Percentiles rank a stretch among this genome's conserved stretches.
Evolutionary conservation across 2,888 invertebrate species (phyloP).

Genomic region (Melanostoma scalare): DNA sequence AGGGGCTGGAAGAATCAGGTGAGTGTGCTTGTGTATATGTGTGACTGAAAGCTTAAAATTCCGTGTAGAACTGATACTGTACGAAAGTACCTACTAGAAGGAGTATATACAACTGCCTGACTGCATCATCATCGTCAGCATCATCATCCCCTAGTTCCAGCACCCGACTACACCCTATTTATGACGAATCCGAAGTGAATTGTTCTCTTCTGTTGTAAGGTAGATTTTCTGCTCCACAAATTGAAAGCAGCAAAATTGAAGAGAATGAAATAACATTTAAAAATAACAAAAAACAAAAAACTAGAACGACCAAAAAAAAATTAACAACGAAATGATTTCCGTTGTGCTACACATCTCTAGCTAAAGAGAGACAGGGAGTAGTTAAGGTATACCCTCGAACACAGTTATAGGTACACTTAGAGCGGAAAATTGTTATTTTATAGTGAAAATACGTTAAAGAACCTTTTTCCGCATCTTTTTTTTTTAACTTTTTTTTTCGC

Average conservation of each 20-base stretch:
- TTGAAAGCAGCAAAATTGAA: constrained; percentile 45
- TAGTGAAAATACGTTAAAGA: constrained; percentile 40
- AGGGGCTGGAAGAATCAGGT: neutral
- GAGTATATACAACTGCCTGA: neutral
- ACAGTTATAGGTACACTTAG: constrained; percentile 23
- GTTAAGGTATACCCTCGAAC: neutral
- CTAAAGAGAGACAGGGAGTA: no score
- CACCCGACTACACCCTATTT: constrained; percentile 40
- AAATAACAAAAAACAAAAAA: constrained; percentile 18
- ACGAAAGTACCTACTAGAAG: neutral
- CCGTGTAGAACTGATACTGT: neutral
- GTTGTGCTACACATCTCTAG: constrained; percentile 31
- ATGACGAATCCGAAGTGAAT: constrained; percentile 54
- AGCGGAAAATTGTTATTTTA: constrained; percentile 66
- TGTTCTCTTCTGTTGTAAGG: constrained; percentile 39
- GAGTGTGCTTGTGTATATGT: no score
- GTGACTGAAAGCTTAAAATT: no score
- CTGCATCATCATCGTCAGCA: constrained; percentile 21
- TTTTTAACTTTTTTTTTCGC: constrained; percentile 5
- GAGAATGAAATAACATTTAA: constrained; percentile 27
- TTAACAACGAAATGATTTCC: constrained; percentile 44
- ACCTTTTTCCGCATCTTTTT: constrained; percentile 22
- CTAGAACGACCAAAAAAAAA: neutral
- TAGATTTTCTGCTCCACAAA: constrained; percentile 50
- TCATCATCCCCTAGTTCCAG: constrained; percentile 7